phyloP scores from a whole-genome alignment of 2,888 invertebrate species.

The Eucera pruinosa region DNA sequence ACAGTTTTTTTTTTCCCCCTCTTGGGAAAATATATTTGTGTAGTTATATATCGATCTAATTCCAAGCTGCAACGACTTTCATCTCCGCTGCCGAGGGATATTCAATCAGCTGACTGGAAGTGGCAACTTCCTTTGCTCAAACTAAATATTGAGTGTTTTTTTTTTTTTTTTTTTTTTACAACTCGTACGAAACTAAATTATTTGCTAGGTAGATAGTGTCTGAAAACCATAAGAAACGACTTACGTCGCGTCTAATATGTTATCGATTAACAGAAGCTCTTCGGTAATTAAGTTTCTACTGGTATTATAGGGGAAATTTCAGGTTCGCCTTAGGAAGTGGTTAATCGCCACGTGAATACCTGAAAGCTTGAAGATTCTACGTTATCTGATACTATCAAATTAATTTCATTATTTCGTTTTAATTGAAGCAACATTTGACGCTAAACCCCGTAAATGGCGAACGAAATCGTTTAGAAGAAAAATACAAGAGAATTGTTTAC shows the following conservation, averaged over 20 bases:
- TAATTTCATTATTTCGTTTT: neutral
- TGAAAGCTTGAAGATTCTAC: neutral
- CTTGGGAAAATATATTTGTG: conserved; percentile 55
- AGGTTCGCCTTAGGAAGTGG: neutral
- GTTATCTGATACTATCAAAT: neutral
- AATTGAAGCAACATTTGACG: too few relatives aligned
- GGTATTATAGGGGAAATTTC: conserved; percentile 7
- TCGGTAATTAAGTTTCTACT: neutral
- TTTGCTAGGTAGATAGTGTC: neutral
- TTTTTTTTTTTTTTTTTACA: too few relatives aligned
- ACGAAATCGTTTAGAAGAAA: too few relatives aligned
- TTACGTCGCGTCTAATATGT: neutral
- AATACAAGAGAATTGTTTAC: too few relatives aligned
- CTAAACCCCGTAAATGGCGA: too few relatives aligned
- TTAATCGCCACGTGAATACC: neutral
- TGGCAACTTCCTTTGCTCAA: conserved; percentile 59
- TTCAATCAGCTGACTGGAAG: conserved; percentile 67
- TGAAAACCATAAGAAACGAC: neutral
- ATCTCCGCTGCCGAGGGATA: conserved; percentile 67
- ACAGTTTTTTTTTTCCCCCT: conserved; percentile 25
- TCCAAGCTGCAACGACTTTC: conserved; percentile 55
- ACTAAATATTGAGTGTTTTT: conserved; percentile 57
- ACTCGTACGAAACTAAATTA: conserved; percentile 41
- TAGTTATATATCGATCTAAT: conserved; percentile 61
- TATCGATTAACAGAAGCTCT: neutral